A percentile compares a stretch with the other conserved stretches of the same genome.
phyloP scores from a whole-genome alignment of 2,113 vertebrate genomes.

The Myrmecobius fasciatus region DNA sequence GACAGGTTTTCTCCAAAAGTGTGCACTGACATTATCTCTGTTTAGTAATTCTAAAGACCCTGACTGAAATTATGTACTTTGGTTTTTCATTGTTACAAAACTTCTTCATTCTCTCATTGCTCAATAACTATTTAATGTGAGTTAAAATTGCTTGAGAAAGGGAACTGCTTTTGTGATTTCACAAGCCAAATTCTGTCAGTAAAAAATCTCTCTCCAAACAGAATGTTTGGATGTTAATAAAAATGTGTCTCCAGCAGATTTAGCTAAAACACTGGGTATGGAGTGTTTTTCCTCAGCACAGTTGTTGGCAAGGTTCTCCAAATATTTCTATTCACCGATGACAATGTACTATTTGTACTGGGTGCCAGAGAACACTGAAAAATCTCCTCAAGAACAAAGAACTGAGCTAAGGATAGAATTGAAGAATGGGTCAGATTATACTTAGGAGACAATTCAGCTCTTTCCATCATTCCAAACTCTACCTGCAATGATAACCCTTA shows the following conservation, averaged over 20 bases:
- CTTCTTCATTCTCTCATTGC: neutral
- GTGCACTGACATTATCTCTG: neutral
- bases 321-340: neutral
- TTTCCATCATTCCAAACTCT: neutral
- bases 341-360: neutral
- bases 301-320: conserved; percentile 1
- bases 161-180: neutral
- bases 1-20: neutral
- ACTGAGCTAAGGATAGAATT: neutral
- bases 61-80: neutral
- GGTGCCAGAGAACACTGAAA: neutral
- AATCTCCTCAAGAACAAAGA: neutral
- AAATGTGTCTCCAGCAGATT: neutral
- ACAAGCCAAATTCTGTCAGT: neutral
- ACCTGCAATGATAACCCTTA: neutral
- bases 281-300: neutral
- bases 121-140: neutral
- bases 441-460: neutral
- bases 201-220: neutral
- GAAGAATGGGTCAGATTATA: neutral
- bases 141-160: neutral
- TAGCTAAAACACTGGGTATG: neutral
- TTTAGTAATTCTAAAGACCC: neutral
- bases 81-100: neutral
- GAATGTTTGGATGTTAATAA: neutral